These are phyloP conservation scores for Tetragnatha montana DNA, from an alignment of 2,888 invertebrate species.

Conservation along the genomic window DNA sequence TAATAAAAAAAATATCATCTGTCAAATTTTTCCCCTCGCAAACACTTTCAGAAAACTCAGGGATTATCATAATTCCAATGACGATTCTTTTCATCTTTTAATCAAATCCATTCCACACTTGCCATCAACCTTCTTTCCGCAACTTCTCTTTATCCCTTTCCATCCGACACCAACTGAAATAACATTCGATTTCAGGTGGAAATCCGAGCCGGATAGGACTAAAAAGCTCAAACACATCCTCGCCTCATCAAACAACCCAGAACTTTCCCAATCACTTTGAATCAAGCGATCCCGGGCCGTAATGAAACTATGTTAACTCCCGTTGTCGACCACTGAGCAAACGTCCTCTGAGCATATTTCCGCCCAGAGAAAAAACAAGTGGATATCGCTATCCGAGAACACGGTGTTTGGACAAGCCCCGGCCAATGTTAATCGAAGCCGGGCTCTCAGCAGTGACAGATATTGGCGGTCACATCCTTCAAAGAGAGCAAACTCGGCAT, in stretches of 20 bases:
- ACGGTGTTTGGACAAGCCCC: slow-evolving; percentile 33
- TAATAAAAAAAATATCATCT: too few relatives aligned
- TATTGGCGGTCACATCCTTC: slow-evolving; percentile 60
- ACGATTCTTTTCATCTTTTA: too few relatives aligned
- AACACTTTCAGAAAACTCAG: too few relatives aligned
- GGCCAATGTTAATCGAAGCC: slow-evolving; percentile 46
- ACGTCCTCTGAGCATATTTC: background rate
- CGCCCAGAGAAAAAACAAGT: background rate
- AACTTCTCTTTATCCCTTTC: background rate
- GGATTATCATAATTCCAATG: too few relatives aligned
- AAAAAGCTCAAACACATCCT: slow-evolving; percentile 14
- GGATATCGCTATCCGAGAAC: slow-evolving; percentile 20
- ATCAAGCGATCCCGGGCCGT: background rate
- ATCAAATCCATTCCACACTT: too few relatives aligned
- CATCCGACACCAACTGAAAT: background rate
- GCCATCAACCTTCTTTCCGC: too few relatives aligned
- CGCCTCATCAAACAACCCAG: background rate
- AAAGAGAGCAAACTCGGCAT: slow-evolving; percentile 36
- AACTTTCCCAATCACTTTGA: background rate
- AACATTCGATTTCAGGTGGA: background rate
- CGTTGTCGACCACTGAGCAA: slow-evolving; percentile 8
- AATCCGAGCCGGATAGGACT: background rate
- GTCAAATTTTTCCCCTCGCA: too few relatives aligned
- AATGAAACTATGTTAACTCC: slow-evolving; percentile 22
- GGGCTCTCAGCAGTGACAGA: slow-evolving; percentile 45